phyloP scores from a whole-genome alignment of 1,140 invertebrate species.

The Drosophila albomicans region DNA sequence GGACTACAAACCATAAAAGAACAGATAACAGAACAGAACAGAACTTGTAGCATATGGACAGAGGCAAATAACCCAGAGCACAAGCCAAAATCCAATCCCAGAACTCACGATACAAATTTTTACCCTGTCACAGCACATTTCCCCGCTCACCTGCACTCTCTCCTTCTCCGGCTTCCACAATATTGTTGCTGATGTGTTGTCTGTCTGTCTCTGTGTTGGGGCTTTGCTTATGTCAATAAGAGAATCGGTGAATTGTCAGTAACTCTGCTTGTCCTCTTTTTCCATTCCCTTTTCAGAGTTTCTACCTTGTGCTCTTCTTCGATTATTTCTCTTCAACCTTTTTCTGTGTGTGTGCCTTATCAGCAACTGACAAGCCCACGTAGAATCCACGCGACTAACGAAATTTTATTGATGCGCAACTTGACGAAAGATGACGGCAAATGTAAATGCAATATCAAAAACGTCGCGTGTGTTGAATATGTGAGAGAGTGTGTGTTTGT shows the following conservation, averaged over 20 bases:
- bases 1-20: neutral
- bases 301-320: neutral
- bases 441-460: slow-evolving; percentile 36
- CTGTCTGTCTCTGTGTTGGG: slow-evolving; percentile 26
- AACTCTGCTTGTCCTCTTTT: neutral
- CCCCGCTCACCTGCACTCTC: neutral
- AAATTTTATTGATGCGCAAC: slow-evolving; percentile 54
- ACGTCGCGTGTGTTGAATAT: neutral
- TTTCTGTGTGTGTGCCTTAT: slow-evolving; percentile 45
- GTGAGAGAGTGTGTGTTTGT: slow-evolving; percentile 1
- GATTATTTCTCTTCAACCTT: neutral
- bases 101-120: slow-evolving; percentile 29
- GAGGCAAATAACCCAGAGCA: slow-evolving; percentile 1
- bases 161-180: no score
- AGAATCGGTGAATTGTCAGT: slow-evolving; percentile 29
- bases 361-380: slow-evolving; percentile 51
- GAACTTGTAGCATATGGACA: slow-evolving; percentile 20
- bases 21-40: neutral
- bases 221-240: slow-evolving; percentile 59
- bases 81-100: slow-evolving; percentile 20
- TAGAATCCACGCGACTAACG: slow-evolving; percentile 43
- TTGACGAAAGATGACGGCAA: slow-evolving; percentile 48
- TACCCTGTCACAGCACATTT: slow-evolving; percentile 46
- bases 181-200: slow-evolving; percentile 35
- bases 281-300: no score